Percentiles rank a stretch among this genome's conserved stretches.
These are phyloP conservation scores for Leucophenga maculata DNA, from an alignment of 2,888 invertebrate genomes.

Conservation along the genomic window DNA sequence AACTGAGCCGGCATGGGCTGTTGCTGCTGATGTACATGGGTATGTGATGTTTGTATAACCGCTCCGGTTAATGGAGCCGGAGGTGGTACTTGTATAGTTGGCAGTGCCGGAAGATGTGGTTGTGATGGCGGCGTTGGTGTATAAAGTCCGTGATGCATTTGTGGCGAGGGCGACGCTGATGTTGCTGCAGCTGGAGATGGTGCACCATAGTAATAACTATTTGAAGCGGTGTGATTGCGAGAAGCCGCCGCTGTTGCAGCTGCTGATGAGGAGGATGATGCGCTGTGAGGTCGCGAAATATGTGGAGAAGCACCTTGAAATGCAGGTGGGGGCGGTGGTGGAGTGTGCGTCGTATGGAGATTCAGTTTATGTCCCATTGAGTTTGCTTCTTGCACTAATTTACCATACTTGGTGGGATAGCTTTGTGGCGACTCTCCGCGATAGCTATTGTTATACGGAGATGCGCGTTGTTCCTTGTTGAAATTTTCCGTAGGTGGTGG, in stretches of 20 bases:
- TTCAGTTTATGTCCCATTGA: slow-evolving; percentile 37
- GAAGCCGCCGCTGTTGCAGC: slow-evolving; percentile 29
- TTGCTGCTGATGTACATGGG: slow-evolving; percentile 33
- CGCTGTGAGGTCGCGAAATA: slow-evolving; percentile 9
- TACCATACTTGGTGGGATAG: slow-evolving; percentile 61
- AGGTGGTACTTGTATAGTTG: slow-evolving; percentile 31
- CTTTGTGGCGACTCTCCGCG: slow-evolving; percentile 44
- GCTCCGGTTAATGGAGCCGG: slow-evolving; percentile 36
- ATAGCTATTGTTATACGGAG: slow-evolving; percentile 17
- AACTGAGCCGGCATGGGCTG: not conserved
- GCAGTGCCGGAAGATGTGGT: slow-evolving; percentile 15
- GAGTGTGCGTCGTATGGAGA: slow-evolving; percentile 22
- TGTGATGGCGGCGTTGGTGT: slow-evolving; percentile 41
- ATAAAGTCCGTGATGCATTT: slow-evolving; percentile 29
- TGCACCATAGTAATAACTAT: slow-evolving; percentile 51
- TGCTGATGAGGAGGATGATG: not conserved
- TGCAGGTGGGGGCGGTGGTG: slow-evolving; percentile 17
- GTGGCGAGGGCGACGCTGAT: slow-evolving; percentile 58
- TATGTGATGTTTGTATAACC: slow-evolving; percentile 2
- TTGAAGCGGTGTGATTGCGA: slow-evolving; percentile 35
- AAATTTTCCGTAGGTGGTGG: slow-evolving; percentile 44
- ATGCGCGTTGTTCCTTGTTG: slow-evolving; percentile 40
- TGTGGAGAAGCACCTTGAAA: not conserved
- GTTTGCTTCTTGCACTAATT: slow-evolving; percentile 48
- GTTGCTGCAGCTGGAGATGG: slow-evolving; percentile 60